Evolutionary conservation across 1,140 invertebrate genomes (phyloP), one percentile per base, ranked within the genome.

Genomic region (Brachionus rotundiformis): DNA sequence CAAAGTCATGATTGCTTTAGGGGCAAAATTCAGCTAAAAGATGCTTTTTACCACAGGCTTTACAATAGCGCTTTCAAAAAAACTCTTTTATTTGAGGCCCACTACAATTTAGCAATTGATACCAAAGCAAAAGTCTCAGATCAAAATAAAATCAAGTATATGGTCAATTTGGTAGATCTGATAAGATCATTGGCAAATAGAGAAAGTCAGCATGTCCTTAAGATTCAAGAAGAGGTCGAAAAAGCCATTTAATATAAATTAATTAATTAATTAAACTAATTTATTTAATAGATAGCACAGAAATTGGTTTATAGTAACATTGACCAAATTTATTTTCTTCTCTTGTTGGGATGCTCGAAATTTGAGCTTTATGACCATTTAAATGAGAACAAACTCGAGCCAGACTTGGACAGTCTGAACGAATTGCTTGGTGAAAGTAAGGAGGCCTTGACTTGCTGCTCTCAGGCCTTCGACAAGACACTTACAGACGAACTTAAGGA

Each of bases 11-110:
- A n/a, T n/a, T n/a, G n/a, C n/a, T n/a, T n/a, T n/a, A n/a, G n/a
- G n/a, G n/a, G n/a, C n/a, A n/a, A n/a, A n/a, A n/a, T n/a, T n/a
- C n/a, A n/a, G n/a, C n/a, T n/a, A n/a, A n/a, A n/a, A n/a, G n/a
- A n/a, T n/a, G n/a, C n/a, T n/a, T n/a, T n/a, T n/a, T n/a, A n/a
- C n/a, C n/a, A n/a, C n/a, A n/a, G n/a, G n/a, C n/a, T n/a, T n/a
- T n/a, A n/a, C n/a, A n/a, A n/a, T n/a, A n/a, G n/a, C n/a, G n/a
- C n/a, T n/a, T n/a, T n/a, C n/a, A n/a, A n/a, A n/a, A n/a, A n/a
- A n/a, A n/a, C n/a, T n/a, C n/a, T n/a, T n/a, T 36, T 79, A 79
- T 31, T 54, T 59, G 76, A 79, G 11, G 19, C 76, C 2, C 68
- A 73, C 44, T 73, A 44, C 25, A 41, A 73, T 25, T 44, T 73